Evolutionary conservation across 2,797 vertebrate genomes (phyloP).

Genomic region (Tapirus indicus): DNA sequence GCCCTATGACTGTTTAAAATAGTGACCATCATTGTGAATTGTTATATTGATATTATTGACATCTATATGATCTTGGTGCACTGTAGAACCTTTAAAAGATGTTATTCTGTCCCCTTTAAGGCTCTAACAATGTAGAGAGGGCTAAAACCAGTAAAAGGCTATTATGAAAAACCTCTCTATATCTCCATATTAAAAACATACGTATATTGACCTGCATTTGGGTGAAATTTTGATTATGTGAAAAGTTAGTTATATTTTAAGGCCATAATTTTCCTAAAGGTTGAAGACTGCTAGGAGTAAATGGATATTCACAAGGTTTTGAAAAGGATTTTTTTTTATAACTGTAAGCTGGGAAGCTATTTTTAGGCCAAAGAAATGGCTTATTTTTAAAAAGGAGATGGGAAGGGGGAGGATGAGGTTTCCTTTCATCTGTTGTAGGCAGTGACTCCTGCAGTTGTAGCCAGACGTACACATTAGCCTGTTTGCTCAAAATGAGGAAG

Average conservation of each 20-base stretch:
- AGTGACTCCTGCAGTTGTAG: not conserved
- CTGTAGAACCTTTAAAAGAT: not conserved
- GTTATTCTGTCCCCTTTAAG: not conserved
- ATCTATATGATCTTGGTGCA: not conserved
- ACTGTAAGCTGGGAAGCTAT: not conserved
- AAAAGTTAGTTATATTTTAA: slow-evolving; percentile 18
- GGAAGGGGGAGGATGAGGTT: not conserved
- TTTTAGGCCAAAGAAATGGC: not conserved
- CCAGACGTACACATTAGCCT: not conserved
- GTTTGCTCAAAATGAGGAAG: not conserved
- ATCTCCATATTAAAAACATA: not conserved
- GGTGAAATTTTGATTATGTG: not conserved
- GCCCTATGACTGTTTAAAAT: not conserved
- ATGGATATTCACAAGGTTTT: not conserved
- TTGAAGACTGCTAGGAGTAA: not conserved
- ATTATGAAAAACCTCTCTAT: not conserved
- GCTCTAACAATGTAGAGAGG: not conserved
- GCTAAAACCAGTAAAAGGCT: not conserved
- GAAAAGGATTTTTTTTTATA: not conserved
- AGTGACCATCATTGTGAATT: not conserved
- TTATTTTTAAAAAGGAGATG: not conserved
- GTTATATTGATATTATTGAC: not conserved
- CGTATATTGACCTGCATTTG: not conserved
- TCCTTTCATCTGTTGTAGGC: not conserved
- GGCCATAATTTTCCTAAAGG: not conserved